Base-by-base conservation (phyloP, 2,113 vertebrate genomes). In the Murina feae region DNA sequence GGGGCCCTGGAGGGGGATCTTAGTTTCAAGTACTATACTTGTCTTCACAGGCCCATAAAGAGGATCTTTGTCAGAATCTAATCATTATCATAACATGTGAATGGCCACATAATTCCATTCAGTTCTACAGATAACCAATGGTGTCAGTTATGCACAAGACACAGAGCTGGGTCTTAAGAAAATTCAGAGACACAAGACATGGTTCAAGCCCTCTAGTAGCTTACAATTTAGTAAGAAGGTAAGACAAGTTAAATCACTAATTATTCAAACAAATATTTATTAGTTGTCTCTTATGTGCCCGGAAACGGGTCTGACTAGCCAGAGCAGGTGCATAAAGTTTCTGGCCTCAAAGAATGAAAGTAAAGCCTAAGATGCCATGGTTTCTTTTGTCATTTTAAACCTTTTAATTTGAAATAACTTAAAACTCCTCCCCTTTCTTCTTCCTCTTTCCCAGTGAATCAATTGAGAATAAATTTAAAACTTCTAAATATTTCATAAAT, bases 201-300 rank as follows among this genome's bases (percentile, higher is more conserved):
- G 30, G 96, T 76, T 68, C 30, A 92, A 95, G 90, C 85, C 88
- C 94, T 96, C 80, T 81, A 53, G 93, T 25, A 79, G 76, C 92
- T 96, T 93, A 95, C 90, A 96, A 51, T 96, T 93, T 51, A 92
- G 93, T 68, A 28, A 90, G 90, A 82, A 88, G 66, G 66, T 55
- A 95, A 95, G 71, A 86, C 32, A 68, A 91, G 60, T 35, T 23
- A 37, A 92, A 71, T 75, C 82, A 44, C 63, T 35, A 53, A 42
- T 91, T 90, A 79, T 51, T 68, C 71, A 78, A 63, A 49, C 25
- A 47, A 80, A 66, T 13, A 39, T 71, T 78, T 85, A 13, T 11
- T 55, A 42, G 28, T 53, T 63, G 90, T 69, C 30, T 76, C 60
- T 83, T 79, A 1, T 4, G 49, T 63, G 58, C 71, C 51, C 74